Evolutionary conservation across 2,888 invertebrate species (phyloP).

Genomic region (Nycteola revayana): DNA sequence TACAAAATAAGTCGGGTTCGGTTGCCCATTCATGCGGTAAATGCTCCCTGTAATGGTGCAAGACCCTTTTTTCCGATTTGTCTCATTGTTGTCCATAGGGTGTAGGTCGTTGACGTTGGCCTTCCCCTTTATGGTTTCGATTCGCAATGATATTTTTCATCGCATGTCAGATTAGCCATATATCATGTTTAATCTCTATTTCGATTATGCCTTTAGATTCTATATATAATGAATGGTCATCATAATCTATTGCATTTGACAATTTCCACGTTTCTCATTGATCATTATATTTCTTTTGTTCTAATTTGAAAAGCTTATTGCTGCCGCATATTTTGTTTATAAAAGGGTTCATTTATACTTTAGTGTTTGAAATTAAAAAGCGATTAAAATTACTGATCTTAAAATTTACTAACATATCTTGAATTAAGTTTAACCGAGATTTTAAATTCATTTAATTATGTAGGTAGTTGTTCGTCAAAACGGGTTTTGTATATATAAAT

Average conservation of each 20-base stretch:
- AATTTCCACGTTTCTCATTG: conserved; percentile 36
- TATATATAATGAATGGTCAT: conserved; percentile 26
- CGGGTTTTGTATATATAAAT: conserved; percentile 22
- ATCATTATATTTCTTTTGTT: conserved; percentile 23
- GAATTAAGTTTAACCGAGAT: too few relatives aligned
- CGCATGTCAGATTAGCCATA: conserved; percentile 67
- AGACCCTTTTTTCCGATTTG: conserved; percentile 68
- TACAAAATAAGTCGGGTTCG: conserved; percentile 53
- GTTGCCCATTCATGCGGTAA: conserved; percentile 65
- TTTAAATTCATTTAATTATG: too few relatives aligned
- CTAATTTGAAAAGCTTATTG: conserved; percentile 7
- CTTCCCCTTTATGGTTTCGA: conserved; percentile 65
- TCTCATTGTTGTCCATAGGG: conserved; percentile 71
- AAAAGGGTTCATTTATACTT: too few relatives aligned
- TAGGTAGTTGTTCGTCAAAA: too few relatives aligned
- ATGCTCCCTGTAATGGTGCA: conserved; percentile 66
- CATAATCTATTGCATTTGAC: conserved; percentile 45
- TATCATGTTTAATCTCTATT: conserved; percentile 59
- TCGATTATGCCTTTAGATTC: conserved; percentile 37
- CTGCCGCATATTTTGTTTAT: not conserved
- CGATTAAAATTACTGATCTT: too few relatives aligned
- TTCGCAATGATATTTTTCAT: conserved; percentile 70
- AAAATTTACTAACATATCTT: too few relatives aligned
- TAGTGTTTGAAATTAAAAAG: too few relatives aligned
- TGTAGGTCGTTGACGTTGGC: conserved; percentile 78